Conservation (phyloP, 2,113 vertebrate genomes). For the Protobothrops flavoviridis region DNA sequence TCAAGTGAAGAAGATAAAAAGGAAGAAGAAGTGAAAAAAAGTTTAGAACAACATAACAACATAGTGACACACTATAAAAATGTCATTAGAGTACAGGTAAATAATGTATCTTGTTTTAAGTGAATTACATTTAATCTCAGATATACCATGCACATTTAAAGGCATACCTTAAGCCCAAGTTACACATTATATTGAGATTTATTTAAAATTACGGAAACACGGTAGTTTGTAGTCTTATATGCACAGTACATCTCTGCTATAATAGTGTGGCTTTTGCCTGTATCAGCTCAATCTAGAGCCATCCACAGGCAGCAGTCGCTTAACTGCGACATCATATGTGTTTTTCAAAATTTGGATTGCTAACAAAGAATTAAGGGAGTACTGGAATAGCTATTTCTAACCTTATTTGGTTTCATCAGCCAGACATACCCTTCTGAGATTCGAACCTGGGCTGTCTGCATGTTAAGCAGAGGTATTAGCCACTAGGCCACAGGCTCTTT, state of each 20-base stretch:
- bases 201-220: background rate
- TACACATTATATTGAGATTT: background rate
- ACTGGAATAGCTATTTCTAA: too few relatives aligned
- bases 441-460: too few relatives aligned
- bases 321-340: too few relatives aligned
- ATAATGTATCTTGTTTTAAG: background rate
- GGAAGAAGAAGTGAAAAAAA: constrained; percentile 98
- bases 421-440: too few relatives aligned
- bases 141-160: background rate
- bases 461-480: too few relatives aligned
- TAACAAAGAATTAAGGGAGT: too few relatives aligned
- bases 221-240: background rate
- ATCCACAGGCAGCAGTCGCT: too few relatives aligned
- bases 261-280: too few relatives aligned
- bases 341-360: too few relatives aligned
- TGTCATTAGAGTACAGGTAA: constrained; percentile 94
- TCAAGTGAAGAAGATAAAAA: constrained; percentile 97
- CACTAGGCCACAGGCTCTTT: too few relatives aligned
- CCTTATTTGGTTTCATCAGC: too few relatives aligned
- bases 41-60: constrained; percentile 94
- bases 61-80: constrained; percentile 98
- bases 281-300: too few relatives aligned
- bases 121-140: background rate
- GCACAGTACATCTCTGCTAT: background rate
- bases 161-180: background rate